These are phyloP conservation scores for Sylvia borin DNA, from an alignment of 2,797 vertebrate genomes.

Conservation along the genomic window DNA sequence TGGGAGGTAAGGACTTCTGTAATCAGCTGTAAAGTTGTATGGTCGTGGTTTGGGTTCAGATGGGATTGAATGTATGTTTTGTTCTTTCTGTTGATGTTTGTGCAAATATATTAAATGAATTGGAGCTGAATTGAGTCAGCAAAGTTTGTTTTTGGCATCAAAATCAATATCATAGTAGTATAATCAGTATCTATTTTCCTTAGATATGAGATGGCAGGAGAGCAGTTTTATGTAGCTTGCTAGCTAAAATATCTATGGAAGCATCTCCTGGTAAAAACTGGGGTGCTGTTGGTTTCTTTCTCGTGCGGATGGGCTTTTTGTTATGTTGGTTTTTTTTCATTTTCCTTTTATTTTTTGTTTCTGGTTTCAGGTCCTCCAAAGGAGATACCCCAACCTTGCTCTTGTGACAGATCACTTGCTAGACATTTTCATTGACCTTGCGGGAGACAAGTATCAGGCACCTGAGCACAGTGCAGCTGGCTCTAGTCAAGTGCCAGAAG, in stretches of 20 bases:
- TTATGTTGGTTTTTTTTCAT: not conserved
- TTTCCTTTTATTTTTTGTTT: not conserved
- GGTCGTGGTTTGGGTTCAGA: not conserved
- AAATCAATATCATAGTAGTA: not conserved
- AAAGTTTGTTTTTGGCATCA: not conserved
- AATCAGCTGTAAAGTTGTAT: not conserved
- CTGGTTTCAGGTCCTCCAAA: conserved; percentile 82
- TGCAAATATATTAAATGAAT: not conserved
- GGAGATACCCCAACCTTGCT: conserved; percentile 80
- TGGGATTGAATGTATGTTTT: not conserved
- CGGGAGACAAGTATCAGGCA: conserved; percentile 82
- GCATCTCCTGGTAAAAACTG: not conserved
- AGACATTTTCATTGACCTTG: conserved; percentile 91
- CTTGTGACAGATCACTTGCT: conserved; percentile 85
- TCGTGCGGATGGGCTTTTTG: not conserved
- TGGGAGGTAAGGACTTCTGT: not conserved
- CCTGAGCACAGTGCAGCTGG: not conserved
- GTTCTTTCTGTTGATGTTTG: not conserved
- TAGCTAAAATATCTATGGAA: not conserved
- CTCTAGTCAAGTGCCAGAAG: not conserved
- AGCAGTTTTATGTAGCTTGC: not conserved
- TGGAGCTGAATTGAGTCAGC: not conserved
- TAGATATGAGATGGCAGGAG: not conserved
- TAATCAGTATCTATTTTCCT: not conserved
- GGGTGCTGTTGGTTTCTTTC: not conserved